A percentile compares a stretch with the other conserved stretches of the same genome.
Evolutionary conservation across 1,140 invertebrate genomes (phyloP).

Genomic region (Hypsibius dujardini): DNA sequence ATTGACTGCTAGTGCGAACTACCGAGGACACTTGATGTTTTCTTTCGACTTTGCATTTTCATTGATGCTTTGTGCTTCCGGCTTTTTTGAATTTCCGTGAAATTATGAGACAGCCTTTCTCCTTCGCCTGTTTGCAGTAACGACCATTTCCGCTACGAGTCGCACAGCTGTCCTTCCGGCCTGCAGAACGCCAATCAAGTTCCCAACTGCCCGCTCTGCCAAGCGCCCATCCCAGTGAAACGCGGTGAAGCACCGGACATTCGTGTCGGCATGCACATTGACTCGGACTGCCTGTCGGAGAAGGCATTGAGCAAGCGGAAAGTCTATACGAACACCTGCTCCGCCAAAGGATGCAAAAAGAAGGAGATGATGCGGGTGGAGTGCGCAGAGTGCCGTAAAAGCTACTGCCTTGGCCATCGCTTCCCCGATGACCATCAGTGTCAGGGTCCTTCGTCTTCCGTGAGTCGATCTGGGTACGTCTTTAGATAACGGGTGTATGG

Average conservation of each 20-base stretch:
- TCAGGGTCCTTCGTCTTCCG: too few species aligned
- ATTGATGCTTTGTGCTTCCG: too few species aligned
- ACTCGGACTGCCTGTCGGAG: conserved; percentile 76
- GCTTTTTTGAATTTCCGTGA: too few species aligned
- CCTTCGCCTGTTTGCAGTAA: conserved; percentile 44
- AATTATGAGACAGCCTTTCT: too few species aligned
- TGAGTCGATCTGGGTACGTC: too few species aligned
- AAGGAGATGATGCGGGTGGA: conserved; percentile 53
- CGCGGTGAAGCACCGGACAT: conserved; percentile 64
- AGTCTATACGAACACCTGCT: conserved; percentile 67
- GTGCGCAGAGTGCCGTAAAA: conserved; percentile 58
- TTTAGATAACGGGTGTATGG: too few species aligned
- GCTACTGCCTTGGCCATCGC: conserved; percentile 73
- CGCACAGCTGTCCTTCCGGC: conserved; percentile 56
- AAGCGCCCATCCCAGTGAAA: conserved; percentile 58
- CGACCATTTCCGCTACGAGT: conserved; percentile 63
- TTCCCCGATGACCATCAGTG: conserved; percentile 68
- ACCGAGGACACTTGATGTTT: too few species aligned
- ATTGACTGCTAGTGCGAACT: too few species aligned
- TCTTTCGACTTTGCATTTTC: too few species aligned
- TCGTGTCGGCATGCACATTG: conserved; percentile 69
- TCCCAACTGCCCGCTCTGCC: conserved; percentile 78
- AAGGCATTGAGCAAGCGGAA: conserved; percentile 50
- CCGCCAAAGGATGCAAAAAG: conserved; percentile 61
- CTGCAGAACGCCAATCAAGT: conserved; percentile 72